phyloP scores from a whole-genome alignment of 2,888 invertebrate genomes.

The Argyresthia albistria region DNA sequence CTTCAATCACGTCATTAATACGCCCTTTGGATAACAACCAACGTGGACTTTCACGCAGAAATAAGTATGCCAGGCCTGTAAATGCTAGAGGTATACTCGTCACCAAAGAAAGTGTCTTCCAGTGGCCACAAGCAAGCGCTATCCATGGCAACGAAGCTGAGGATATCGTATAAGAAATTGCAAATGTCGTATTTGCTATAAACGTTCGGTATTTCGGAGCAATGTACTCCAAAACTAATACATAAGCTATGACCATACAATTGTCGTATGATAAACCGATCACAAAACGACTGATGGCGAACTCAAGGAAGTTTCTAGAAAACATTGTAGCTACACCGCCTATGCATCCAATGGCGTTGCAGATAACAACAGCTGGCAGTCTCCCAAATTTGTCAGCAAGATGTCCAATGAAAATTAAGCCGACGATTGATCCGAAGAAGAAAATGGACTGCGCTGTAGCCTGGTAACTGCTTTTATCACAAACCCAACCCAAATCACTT shows the following conservation, averaged over 20 bases:
- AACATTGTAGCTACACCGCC: slow-evolving; percentile 8
- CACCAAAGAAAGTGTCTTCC: slow-evolving; percentile 8
- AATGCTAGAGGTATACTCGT: slow-evolving; percentile 17
- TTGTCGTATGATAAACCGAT: slow-evolving; percentile 9
- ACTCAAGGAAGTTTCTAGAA: slow-evolving; percentile 7
- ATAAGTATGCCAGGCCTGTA: slow-evolving; percentile 30
- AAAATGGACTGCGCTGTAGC: slow-evolving; percentile 10
- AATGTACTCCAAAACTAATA: slow-evolving; percentile 9
- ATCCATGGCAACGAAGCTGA: slow-evolving; percentile 10
- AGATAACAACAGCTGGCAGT: slow-evolving; percentile 6
- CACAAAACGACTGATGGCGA: slow-evolving; percentile 7
- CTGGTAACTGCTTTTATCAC: slow-evolving; percentile 10
- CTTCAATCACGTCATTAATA: slow-evolving; percentile 12
- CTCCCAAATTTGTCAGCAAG: slow-evolving; percentile 9
- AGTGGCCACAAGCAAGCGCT: slow-evolving; percentile 9
- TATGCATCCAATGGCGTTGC: slow-evolving; percentile 7
- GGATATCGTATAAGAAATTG: slow-evolving; percentile 7
- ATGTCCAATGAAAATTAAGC: slow-evolving; percentile 8
- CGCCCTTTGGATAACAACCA: slow-evolving; percentile 42
- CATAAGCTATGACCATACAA: slow-evolving; percentile 9
- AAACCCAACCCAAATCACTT: slow-evolving; percentile 11
- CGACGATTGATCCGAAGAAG: slow-evolving; percentile 9
- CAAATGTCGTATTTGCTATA: slow-evolving; percentile 9
- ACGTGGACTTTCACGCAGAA: slow-evolving; percentile 41
- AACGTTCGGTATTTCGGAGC: slow-evolving; percentile 11